Percentiles rank a stretch among this genome's conserved stretches.
These are phyloP conservation scores for Quiscalus mexicanus DNA, from an alignment of 2,113 vertebrate species.

Conservation along the genomic window DNA sequence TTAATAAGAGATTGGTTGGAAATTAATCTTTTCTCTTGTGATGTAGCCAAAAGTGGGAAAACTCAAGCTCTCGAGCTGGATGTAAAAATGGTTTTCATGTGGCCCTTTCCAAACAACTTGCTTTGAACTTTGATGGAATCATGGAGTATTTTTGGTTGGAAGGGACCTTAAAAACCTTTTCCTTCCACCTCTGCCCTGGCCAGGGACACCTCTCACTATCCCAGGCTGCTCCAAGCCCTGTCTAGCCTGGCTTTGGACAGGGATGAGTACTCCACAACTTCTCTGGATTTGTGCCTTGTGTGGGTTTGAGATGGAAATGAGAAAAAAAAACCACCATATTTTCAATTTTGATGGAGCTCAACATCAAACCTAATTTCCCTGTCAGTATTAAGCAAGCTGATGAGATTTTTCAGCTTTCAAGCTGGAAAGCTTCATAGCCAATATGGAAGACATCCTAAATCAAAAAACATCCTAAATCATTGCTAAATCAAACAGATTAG, in stretches of 20 bases:
- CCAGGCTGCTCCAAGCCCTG: not conserved
- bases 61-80: not conserved
- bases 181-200: not conserved
- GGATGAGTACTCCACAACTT: fast-evolving
- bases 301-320: not conserved
- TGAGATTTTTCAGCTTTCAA: not conserved
- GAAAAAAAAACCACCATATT: fast-evolving
- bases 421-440: not conserved
- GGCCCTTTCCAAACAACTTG: not conserved
- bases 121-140: not conserved
- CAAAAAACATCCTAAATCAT: not conserved
- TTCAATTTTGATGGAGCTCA: not conserved
- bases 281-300: not conserved
- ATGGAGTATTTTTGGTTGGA: not conserved
- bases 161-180: not conserved
- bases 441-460: not conserved
- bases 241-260: not conserved
- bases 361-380: not conserved
- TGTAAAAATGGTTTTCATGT: not conserved
- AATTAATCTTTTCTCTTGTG: not conserved
- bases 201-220: not conserved
- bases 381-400: not conserved
- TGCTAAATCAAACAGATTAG: not conserved
- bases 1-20: not conserved
- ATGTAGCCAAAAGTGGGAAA: not conserved